Evolutionary conservation across 2,888 invertebrate species (phyloP).

Genomic region (Amiota communis): DNA sequence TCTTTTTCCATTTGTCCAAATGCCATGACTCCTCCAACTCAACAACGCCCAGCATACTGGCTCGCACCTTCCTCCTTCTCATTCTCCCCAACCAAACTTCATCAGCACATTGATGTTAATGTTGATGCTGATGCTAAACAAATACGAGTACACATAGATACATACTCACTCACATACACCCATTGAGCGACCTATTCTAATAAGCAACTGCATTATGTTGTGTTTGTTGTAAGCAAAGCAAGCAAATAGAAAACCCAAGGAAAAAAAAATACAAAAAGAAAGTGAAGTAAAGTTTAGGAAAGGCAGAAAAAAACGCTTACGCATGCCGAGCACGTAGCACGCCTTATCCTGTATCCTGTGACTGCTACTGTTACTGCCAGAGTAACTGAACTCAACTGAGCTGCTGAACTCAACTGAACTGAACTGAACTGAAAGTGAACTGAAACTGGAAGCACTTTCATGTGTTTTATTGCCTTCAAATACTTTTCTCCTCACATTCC

Average conservation of each 20-base stretch:
- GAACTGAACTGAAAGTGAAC: neutral
- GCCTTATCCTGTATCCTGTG: conserved; percentile 35
- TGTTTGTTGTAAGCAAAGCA: neutral
- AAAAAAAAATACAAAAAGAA: no score
- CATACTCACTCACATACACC: conserved; percentile 30
- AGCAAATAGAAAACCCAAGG: no score
- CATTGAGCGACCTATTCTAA: conserved; percentile 18
- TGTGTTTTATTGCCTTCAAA: conserved; percentile 29
- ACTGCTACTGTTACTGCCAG: no score
- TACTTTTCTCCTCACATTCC: conserved; percentile 29
- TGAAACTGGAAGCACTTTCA: conserved; percentile 22
- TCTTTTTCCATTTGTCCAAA: conserved; percentile 62
- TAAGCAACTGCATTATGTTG: neutral
- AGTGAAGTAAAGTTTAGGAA: neutral
- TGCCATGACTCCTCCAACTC: conserved; percentile 25
- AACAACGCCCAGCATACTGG: neutral
- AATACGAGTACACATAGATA: neutral
- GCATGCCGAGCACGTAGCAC: conserved; percentile 62
- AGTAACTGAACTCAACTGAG: neutral
- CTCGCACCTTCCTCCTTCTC: neutral
- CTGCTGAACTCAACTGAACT: neutral
- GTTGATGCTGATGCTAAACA: conserved; percentile 5
- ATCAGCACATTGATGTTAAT: no score
- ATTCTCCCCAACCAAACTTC: no score
- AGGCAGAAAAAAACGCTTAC: conserved; percentile 33